Evolutionary conservation across 2,888 invertebrate species (phyloP), one percentile per base, ranked within the genome.

Genomic region (Cryptocephalus primarius): DNA sequence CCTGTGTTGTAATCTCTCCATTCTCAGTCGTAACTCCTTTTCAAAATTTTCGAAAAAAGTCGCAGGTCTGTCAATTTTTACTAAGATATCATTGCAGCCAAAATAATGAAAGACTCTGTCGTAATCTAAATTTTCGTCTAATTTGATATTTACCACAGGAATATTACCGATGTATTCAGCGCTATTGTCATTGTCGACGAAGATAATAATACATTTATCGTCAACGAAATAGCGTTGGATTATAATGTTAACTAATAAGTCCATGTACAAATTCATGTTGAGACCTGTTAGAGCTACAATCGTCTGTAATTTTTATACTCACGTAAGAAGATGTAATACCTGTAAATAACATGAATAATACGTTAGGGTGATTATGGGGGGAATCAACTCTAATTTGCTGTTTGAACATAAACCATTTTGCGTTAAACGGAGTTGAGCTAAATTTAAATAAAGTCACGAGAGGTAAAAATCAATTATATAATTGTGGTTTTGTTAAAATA

Each of bases 21-120:
- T 46, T 1, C 40, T 46, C 10, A 44, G 32, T 12, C 47, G 45
- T 8, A 62, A 59, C 49, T 55, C 44, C 1, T 45, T 44, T 50
- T 62, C 62, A 22, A 60, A 53, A 33, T 43, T 32, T 32, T 43
- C 36, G 45, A 62, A 59, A 10, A 54, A 38, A 10, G 40, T 41
- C 4, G 49, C 33, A 1, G 60, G 59, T 33, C 52, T 36, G 8
- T 53, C 44, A 8, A 45, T 52, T 11, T 55, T 47, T 2, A 62
- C 48, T 1, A 62, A 38, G 12, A 61, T 51, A 41, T 55, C 57
- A 42, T 60, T 58, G 49, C 62, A 61, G n/a, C 62, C 62, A 40
- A 54, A 52, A 50, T 58, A 52, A 36, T 54, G 50, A 33, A 60
- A 58, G 40, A 61, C 42, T 40, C 49, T 33, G 41, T 54, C 42